These are phyloP conservation scores for Suricata suricatta DNA, from an alignment of 2,113 vertebrate genomes.

Conservation along the genomic window DNA sequence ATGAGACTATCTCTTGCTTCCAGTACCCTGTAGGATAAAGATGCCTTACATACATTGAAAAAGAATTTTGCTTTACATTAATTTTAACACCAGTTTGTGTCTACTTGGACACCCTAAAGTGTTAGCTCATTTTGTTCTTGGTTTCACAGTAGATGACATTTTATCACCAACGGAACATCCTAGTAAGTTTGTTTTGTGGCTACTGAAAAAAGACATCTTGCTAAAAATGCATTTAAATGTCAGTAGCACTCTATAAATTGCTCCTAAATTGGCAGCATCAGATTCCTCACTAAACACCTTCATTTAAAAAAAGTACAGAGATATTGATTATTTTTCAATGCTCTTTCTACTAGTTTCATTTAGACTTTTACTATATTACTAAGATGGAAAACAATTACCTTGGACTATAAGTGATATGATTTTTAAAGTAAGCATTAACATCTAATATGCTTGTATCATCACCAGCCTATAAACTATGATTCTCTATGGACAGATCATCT, in stretches of 20 bases:
- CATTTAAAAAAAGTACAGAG: not conserved
- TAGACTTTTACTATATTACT: not conserved
- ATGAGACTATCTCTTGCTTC: not conserved
- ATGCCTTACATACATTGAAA: not conserved
- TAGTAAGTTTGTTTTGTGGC: conserved; percentile 30
- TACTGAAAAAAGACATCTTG: conserved; percentile 12
- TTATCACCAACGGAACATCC: not conserved
- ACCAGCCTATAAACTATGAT: not conserved
- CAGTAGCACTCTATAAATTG: conserved; percentile 4
- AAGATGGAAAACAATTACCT: conserved; percentile 19
- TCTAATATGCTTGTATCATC: not conserved
- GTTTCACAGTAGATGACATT: conserved; percentile 1
- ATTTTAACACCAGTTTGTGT: conserved; percentile 10
- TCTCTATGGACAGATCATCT: not conserved
- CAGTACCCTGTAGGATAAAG: not conserved
- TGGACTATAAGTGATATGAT: not conserved
- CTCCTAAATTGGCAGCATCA: not conserved
- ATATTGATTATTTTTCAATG: conserved; percentile 4
- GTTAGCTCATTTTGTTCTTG: not conserved
- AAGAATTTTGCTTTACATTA: not conserved
- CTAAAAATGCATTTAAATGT: not conserved
- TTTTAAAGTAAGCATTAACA: not conserved
- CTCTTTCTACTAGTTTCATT: not conserved
- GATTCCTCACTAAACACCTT: conserved; percentile 33
- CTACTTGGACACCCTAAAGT: not conserved